Evolutionary conservation across 2,888 invertebrate genomes (phyloP), one percentile per base, ranked within the genome.

Genomic region (Omphaloscelis lunosa): DNA sequence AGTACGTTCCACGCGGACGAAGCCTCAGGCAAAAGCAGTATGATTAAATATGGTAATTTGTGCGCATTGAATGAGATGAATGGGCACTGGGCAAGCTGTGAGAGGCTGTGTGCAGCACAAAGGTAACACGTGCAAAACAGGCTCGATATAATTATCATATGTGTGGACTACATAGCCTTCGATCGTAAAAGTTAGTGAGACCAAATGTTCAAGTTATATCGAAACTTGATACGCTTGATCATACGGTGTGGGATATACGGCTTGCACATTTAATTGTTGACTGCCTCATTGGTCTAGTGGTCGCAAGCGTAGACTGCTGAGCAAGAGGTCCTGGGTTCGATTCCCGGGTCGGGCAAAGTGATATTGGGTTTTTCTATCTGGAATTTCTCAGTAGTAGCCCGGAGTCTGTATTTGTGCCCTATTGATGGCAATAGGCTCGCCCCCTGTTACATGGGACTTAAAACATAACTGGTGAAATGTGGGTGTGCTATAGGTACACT

Each of bases 101-200:
- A 62, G 59, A 76, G 72, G 56, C 51, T 69, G 72, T 74, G 29
- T 80, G 72, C 68, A 20, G 53, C 59, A 67, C 70, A 77, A 75
- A 74, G 58, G 79, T 73, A 83, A 77, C 84, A 79, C 75, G 82
- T 82, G 75, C 83, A 75, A 76, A 80, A 75, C 78, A n/a, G 76
- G 77, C 72, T 78, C n/a, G 72, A n/a, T 80, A 86, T 71, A 70
- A 69, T 77, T 65, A 65, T 75, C 76, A 58, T 41, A 56, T 70
- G 67, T 84, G 83, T 85, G 58, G 76, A 70, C 29, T 75, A 41
- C 78, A 86, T n/a, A n/a, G 80, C 86, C 86, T 87, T 87, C 87
- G 51, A 2, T 58, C 75, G 83, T 85, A 85, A 86, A 81, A 83
- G 85, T 79, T 85, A 65, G 70, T 79, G 72, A 77, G 76, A 72